Evolutionary conservation across 2,113 vertebrate species (phyloP).

Genomic region (Bettongia penicillata): DNA sequence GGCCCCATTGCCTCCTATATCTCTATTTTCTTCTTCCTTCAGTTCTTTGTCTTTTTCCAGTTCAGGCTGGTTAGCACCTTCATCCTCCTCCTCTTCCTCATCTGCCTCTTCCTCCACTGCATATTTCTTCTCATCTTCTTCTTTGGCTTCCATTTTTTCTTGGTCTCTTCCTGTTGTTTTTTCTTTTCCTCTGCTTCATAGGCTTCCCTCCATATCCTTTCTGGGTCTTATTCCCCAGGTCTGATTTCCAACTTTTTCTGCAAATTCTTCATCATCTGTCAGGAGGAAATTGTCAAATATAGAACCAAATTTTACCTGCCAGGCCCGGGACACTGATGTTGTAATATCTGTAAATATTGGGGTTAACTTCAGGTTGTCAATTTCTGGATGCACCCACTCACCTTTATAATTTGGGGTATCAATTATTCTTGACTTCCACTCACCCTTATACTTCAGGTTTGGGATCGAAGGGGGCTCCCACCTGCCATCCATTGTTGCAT

Average conservation of each 20-base stretch:
- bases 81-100: slow-evolving; percentile 77
- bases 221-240: slow-evolving; percentile 87
- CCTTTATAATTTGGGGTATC: too few relatives aligned
- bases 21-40: slow-evolving; percentile 28
- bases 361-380: too few relatives aligned
- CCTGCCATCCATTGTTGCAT: too few relatives aligned
- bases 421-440: too few relatives aligned
- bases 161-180: slow-evolving; percentile 76
- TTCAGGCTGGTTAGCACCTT: slow-evolving; percentile 74
- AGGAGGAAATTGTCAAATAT: slow-evolving; percentile 92
- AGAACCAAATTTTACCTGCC: slow-evolving; percentile 90
- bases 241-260: slow-evolving; percentile 88
- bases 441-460: too few relatives aligned
- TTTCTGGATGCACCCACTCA: too few relatives aligned
- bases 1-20: neutral
- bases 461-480: too few relatives aligned
- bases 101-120: slow-evolving; percentile 63
- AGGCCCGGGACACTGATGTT: too few relatives aligned
- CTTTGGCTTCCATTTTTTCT: slow-evolving; percentile 60
- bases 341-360: too few relatives aligned
- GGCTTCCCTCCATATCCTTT: slow-evolving; percentile 88
- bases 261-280: slow-evolving; percentile 87
- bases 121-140: slow-evolving; percentile 76
- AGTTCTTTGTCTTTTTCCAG: slow-evolving; percentile 44
- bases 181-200: slow-evolving; percentile 86